Evolutionary conservation across 2,113 vertebrate genomes (phyloP), one percentile per base, ranked within the genome.

Genomic region (Andinoacara biseriatus): DNA sequence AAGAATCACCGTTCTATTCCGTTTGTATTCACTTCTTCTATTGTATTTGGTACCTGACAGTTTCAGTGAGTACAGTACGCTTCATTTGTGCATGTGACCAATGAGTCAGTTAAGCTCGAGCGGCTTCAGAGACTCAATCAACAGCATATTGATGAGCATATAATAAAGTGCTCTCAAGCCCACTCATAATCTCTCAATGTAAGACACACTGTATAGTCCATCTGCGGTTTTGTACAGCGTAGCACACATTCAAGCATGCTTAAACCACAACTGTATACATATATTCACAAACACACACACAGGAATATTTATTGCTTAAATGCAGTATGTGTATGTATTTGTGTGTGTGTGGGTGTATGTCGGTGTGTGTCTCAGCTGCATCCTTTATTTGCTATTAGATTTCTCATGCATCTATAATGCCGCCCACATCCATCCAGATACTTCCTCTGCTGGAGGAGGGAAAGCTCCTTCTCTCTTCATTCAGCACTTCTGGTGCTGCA

Each of bases 361-460:
- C 58, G 7, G 52, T 60, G 49, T 74, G 80, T 65, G 56, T 54
- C 88, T 90, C 93, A 91, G 86, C 91, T 92, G 82, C 85, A 86
- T 86, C 83, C 72, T 84, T 92, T 80, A 72, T 65, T 82, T 84
- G 87, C 67, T 78, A 91, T 91, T 87, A 72, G 26, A 38, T 49
- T 88, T 89, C 74, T 91, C 90, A 90, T 90, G 87, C 88, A 90
- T 94, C 84, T 80, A 65, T 90, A 92, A 90, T 86, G 60, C 84
- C 74, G 81, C 82, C 87, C 81, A 89, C 85, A 85, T 84, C 76
- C 60, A 86, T 80, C 54, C 78, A 76, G 75, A 87, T 26, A 74
- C 24, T 26, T 65, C 40, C 52, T 67, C 60, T 4, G 43, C 84
- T 54, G 86, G 61, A 79, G 85, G 83, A 87, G 67, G 74, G 74